phyloP scores from a whole-genome alignment of 2,113 vertebrate genomes.

The Callipepla squamata region DNA sequence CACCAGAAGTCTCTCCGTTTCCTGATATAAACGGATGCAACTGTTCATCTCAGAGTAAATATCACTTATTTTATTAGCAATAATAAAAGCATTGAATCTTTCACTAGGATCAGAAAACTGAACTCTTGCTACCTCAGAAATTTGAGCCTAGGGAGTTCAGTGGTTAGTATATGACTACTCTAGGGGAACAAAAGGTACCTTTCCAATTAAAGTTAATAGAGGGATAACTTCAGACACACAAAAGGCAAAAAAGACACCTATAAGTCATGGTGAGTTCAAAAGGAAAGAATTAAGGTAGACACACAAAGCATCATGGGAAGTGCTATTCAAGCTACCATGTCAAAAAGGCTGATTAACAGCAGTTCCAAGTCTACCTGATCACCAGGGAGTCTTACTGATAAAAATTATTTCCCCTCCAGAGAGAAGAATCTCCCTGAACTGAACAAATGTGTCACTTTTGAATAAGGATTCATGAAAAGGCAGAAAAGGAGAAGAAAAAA shows the following conservation, averaged over 20 bases:
- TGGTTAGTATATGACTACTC: slow-evolving; percentile 77
- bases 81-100: slow-evolving; percentile 43
- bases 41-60: not conserved
- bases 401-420: slow-evolving; percentile 83
- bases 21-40: not conserved
- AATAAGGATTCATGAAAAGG: slow-evolving; percentile 80
- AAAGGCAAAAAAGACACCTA: slow-evolving; percentile 81
- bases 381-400: slow-evolving; percentile 85
- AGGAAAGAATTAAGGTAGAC: slow-evolving; percentile 81
- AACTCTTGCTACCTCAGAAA: slow-evolving; percentile 79
- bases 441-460: slow-evolving; percentile 83
- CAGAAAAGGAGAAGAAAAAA: slow-evolving; percentile 61
- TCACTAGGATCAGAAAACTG: slow-evolving; percentile 54
- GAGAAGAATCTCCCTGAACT: slow-evolving; percentile 80
- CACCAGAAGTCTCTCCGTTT: not conserved
- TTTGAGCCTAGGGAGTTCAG: slow-evolving; percentile 78
- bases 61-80: slow-evolving; percentile 33
- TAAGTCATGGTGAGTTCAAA: slow-evolving; percentile 85
- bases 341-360: slow-evolving; percentile 84
- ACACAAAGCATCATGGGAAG: slow-evolving; percentile 84
- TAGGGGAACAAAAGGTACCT: slow-evolving; percentile 82
- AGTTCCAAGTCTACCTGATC: slow-evolving; percentile 82
- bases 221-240: slow-evolving; percentile 84
- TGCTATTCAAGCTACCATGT: slow-evolving; percentile 83
- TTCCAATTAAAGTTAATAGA: slow-evolving; percentile 87